These are phyloP conservation scores for Xylocampa areola DNA, from an alignment of 2,888 invertebrate species.

Conservation along the genomic window DNA sequence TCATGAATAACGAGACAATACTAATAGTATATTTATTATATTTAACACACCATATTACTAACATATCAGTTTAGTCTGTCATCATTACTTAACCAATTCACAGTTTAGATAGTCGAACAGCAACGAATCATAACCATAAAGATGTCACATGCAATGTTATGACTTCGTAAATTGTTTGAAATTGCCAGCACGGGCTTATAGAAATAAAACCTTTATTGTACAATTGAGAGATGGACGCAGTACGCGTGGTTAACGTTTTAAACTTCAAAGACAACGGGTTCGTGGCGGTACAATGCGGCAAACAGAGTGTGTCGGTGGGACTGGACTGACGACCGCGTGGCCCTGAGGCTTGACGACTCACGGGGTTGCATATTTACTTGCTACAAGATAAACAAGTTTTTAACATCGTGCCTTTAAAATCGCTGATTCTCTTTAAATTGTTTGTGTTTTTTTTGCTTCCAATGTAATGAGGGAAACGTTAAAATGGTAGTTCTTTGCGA, in stretches of 20 bases:
- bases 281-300: slow-evolving; percentile 71
- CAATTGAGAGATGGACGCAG: slow-evolving; percentile 52
- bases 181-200: slow-evolving; percentile 62
- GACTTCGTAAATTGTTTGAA: slow-evolving; percentile 67
- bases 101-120: slow-evolving; percentile 41
- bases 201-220: slow-evolving; percentile 61
- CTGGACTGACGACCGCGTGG: slow-evolving; percentile 63
- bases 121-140: slow-evolving; percentile 65
- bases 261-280: slow-evolving; percentile 75
- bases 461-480: slow-evolving; percentile 4
- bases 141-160: slow-evolving; percentile 67
- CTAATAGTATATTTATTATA: not conserved
- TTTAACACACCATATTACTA: slow-evolving; percentile 10
- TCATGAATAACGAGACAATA: not conserved
- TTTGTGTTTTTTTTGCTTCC: slow-evolving; percentile 17
- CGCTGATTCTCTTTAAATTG: slow-evolving; percentile 9
- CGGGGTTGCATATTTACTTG: slow-evolving; percentile 57
- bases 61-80: slow-evolving; percentile 40
- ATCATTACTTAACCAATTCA: slow-evolving; percentile 57
- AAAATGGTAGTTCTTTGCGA: slow-evolving; percentile 23
- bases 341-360: slow-evolving; percentile 76
- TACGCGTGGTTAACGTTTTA: slow-evolving; percentile 40
- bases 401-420: slow-evolving; percentile 28
- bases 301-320: slow-evolving; percentile 84
- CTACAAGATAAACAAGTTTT: slow-evolving; percentile 54